Base-by-base conservation (phyloP, 2,113 vertebrate genomes). In the Lampris megalopsis region DNA sequence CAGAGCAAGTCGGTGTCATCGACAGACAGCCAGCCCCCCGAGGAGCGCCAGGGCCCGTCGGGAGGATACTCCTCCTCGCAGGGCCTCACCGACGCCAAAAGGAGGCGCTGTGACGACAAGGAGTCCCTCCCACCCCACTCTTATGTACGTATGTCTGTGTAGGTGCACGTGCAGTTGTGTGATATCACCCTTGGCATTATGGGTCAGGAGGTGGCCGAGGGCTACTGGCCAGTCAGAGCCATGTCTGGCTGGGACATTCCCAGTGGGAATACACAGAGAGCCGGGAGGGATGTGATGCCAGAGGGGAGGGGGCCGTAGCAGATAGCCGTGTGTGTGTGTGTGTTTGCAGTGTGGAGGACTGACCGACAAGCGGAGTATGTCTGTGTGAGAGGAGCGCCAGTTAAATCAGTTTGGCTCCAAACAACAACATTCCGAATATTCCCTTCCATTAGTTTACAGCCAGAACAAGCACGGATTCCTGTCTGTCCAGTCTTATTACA, bases 51-150 rank as follows among this genome's bases (percentile, higher is more conserved):
- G 24, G 94, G 96, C 40, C 94, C 95, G 2, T 95, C 96, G 1
- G 95, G 95, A 0, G 95, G 96, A 49, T 97, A 96, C 86, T 81
- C 95, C 50, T 86, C 95, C 53, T 89, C 91, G 4, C 94, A 94
- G 87, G 88, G 91, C 67, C 91, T 90, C 86, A 92, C 90, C 36
- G 92, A 95, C 71, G 94, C 93, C 88, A 98, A 97, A 90, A 96
- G 97, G 91, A 95, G 96, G 91, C 97, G 96, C 85, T 95, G 95
- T 38, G 97, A 98, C 0, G 96, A 97, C 71, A 97, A 97, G 82
- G 97, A 97, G 2, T 82, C 95, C 0, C 86, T 94, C 11, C 94
- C 94, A 0, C 81, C 92, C 0, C 96, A 97, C 79, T 87, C 92
- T 53, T 98, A 97, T 1, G 97, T 97, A 93, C 0, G 93, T 79